phyloP scores from a whole-genome alignment of 1,140 invertebrate species.

The Macrobrachium nipponense region DNA sequence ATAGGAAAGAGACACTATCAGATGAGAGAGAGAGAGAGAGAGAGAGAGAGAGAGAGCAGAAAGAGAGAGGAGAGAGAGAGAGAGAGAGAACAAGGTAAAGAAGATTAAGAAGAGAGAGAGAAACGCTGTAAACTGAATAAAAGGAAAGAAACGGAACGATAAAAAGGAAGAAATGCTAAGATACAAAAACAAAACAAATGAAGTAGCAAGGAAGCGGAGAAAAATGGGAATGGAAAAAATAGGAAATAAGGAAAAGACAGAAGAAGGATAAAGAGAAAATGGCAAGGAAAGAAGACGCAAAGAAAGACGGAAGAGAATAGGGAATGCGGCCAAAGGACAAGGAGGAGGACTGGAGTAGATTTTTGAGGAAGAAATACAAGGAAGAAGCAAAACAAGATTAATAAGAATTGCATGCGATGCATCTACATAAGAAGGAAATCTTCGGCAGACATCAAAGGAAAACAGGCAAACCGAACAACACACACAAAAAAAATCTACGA shows the following conservation, averaged over 20 bases:
- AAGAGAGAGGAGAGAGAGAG: conserved; percentile 23
- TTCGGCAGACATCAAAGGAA: no score
- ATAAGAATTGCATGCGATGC: neutral
- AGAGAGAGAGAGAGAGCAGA: neutral
- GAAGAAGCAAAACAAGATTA: neutral
- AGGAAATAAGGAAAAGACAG: neutral
- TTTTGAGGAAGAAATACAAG: neutral
- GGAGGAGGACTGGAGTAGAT: neutral
- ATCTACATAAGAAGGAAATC: neutral
- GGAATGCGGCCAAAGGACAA: neutral
- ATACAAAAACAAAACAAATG: neutral
- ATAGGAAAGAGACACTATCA: no score
- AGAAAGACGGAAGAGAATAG: neutral
- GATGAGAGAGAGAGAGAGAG: conserved; percentile 17
- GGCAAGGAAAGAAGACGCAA: neutral
- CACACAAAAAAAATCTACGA: neutral
- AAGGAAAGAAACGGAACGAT: neutral
- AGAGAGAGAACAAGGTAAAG: conserved; percentile 22
- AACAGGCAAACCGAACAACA: neutral
- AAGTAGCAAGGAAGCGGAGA: neutral
- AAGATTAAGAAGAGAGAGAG: conserved; percentile 7
- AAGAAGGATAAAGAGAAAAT: neutral
- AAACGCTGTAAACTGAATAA: neutral
- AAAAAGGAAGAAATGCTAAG: neutral
- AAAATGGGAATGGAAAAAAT: neutral